These are phyloP conservation scores for Rhamphomyia laevipes DNA, from an alignment of 2,888 invertebrate species.

Conservation along the genomic window DNA sequence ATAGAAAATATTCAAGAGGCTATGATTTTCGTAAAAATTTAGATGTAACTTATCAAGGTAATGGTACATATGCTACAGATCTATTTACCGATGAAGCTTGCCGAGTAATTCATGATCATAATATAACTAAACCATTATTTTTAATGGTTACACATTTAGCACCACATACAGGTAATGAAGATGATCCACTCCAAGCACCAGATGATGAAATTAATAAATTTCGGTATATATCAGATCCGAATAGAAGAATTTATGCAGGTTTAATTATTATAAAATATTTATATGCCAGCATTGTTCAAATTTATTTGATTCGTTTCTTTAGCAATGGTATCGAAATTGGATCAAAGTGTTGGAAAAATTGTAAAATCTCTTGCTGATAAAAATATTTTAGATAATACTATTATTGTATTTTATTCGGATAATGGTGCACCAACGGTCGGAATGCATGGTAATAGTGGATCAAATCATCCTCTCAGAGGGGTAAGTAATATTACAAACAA, in stretches of 20 bases:
- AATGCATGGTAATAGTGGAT: conserved; percentile 57
- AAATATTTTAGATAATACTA: conserved; percentile 66
- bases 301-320: no score
- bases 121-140: conserved; percentile 54
- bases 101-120: conserved; percentile 48
- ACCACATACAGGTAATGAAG: conserved; percentile 64
- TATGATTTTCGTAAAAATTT: conserved; percentile 42
- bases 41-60: conserved; percentile 41
- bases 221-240: conserved; percentile 50
- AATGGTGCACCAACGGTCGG: conserved; percentile 77
- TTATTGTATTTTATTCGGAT: conserved; percentile 77
- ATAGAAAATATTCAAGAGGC: conserved; percentile 32
- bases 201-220: conserved; percentile 57
- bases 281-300: no score
- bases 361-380: conserved; percentile 53
- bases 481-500: no score
- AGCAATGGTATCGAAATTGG: conserved; percentile 79
- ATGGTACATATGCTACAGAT: conserved; percentile 56
- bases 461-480: conserved; percentile 70
- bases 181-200: conserved; percentile 59
- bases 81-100: conserved; percentile 54
- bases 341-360: conserved; percentile 70
- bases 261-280: no score
- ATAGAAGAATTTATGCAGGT: conserved; percentile 61
- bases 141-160: conserved; percentile 71